phyloP scores from a whole-genome alignment of 2,888 invertebrate species.

The Laspeyria flexula region DNA sequence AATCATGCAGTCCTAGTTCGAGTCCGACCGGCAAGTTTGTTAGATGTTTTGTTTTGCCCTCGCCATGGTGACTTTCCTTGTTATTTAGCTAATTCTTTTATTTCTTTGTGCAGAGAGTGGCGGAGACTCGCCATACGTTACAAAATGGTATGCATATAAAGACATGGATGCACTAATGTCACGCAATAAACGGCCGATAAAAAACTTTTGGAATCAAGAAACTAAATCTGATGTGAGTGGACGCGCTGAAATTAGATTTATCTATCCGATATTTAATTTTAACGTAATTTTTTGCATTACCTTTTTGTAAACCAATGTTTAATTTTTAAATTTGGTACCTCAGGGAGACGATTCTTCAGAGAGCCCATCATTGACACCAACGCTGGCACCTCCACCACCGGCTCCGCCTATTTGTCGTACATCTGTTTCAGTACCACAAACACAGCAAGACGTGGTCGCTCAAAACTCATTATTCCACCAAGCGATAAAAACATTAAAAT shows the following conservation, averaged over 20 bases:
- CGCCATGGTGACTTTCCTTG: too few species aligned
- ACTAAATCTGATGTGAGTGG: slow-evolving; percentile 6
- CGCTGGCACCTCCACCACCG: too few species aligned
- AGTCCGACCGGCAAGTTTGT: too few species aligned
- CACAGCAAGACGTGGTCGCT: background rate
- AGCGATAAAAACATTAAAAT: slow-evolving; percentile 12
- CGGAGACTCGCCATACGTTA: background rate
- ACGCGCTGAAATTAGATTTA: too few species aligned
- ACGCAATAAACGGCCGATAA: background rate
- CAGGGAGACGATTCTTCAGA: slow-evolving; percentile 7
- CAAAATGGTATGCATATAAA: slow-evolving; percentile 16
- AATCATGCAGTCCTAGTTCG: too few species aligned
- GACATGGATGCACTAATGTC: slow-evolving; percentile 8
- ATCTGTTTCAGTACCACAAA: background rate
- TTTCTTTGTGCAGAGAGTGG: background rate
- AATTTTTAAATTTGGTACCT: background rate
- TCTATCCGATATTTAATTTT: too few species aligned
- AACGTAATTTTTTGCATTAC: too few species aligned
- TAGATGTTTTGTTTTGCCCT: too few species aligned
- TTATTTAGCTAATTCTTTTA: background rate
- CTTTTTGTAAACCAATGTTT: too few species aligned
- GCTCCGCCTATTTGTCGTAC: too few species aligned
- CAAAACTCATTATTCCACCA: slow-evolving; percentile 1
- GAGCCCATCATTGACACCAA: background rate
- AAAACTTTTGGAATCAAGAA: slow-evolving; percentile 10